Percentiles rank a stretch among this genome's conserved stretches.
Conservation (phyloP, 2,888 invertebrate species). For the Arrhopalites spinosus region DNA sequence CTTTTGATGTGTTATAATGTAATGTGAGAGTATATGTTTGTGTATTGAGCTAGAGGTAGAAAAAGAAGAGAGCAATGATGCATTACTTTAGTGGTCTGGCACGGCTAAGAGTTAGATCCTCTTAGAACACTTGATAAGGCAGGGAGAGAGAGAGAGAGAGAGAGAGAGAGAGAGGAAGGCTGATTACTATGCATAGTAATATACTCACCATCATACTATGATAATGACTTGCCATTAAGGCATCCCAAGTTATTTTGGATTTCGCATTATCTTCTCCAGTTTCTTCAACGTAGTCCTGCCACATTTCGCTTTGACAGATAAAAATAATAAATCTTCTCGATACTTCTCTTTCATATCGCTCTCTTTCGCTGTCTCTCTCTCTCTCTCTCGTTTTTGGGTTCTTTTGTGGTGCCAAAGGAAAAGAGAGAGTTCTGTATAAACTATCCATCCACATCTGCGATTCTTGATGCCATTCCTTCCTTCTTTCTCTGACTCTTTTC, state of each 20-base stretch:
- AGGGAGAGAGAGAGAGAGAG: slow-evolving; percentile 41
- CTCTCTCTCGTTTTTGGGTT: slow-evolving; percentile 11
- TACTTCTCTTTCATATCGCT: slow-evolving; percentile 53
- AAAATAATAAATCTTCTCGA: slow-evolving; percentile 57
- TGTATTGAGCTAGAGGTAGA: slow-evolving; percentile 3
- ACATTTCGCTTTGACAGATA: slow-evolving; percentile 57
- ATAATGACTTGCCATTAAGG: slow-evolving; percentile 57
- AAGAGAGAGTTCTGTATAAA: slow-evolving; percentile 41
- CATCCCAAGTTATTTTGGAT: slow-evolving; percentile 56
- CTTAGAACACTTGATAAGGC: slow-evolving; percentile 51
- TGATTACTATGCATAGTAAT: slow-evolving; percentile 57
- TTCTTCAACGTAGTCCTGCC: slow-evolving; percentile 42
- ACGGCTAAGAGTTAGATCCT: slow-evolving; percentile 42
- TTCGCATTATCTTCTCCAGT: slow-evolving; percentile 13
- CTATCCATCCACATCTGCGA: slow-evolving; percentile 46
- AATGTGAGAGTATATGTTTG: neutral
- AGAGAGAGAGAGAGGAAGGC: slow-evolving; percentile 40
- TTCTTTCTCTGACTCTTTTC: slow-evolving; percentile 32
- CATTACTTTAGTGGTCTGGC: slow-evolving; percentile 39
- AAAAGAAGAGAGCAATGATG: slow-evolving; percentile 31
- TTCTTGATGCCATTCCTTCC: slow-evolving; percentile 41
- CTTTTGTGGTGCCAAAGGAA: slow-evolving; percentile 47
- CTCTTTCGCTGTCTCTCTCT: neutral
- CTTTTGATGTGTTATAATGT: neutral
- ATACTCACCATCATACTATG: too few relatives aligned